These are phyloP conservation scores for Coluber constrictor DNA, from an alignment of 2,797 vertebrate species.

Conservation along the genomic window DNA sequence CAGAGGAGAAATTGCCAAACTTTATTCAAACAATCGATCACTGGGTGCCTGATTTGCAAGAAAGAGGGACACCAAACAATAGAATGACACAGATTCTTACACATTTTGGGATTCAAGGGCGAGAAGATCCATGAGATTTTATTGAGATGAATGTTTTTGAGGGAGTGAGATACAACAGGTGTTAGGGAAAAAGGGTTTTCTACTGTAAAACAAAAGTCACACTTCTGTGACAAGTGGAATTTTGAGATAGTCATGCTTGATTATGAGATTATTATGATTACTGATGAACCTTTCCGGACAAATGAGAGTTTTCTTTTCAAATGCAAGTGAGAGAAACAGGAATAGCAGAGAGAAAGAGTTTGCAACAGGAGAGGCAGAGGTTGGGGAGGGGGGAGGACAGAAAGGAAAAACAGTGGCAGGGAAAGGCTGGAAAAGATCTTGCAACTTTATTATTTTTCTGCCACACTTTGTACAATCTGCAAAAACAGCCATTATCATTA, in stretches of 20 bases:
- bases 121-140: not conserved
- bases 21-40: not conserved
- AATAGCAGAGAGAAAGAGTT: not conserved
- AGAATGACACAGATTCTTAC: not conserved
- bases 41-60: not conserved
- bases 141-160: not conserved
- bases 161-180: not conserved
- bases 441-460: not conserved
- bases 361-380: not conserved
- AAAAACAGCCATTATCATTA: not conserved
- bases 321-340: not conserved
- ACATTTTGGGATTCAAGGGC: not conserved
- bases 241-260: no score
- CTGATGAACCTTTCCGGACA: not conserved
- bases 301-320: not conserved
- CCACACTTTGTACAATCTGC: not conserved
- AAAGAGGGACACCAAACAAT: not conserved
- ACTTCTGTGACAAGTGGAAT: not conserved
- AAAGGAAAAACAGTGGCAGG: not conserved
- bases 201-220: not conserved
- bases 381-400: no score
- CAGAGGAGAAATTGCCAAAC: not conserved
- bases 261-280: no score
- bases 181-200: not conserved
- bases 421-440: not conserved